Conservation (phyloP, 2,797 vertebrate genomes). For the Xiphophorus birchmanni region DNA sequence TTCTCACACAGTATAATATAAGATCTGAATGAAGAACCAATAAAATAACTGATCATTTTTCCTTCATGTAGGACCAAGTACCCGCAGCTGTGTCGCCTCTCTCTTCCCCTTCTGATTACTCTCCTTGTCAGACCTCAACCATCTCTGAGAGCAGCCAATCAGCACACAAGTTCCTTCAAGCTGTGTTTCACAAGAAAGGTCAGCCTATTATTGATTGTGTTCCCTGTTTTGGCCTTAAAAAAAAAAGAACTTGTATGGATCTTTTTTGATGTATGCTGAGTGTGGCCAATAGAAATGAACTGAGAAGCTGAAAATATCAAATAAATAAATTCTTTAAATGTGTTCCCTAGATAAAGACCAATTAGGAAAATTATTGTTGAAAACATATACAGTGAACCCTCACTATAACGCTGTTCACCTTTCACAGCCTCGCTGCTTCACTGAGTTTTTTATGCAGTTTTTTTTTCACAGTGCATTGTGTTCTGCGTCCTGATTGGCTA, state of each 20-base stretch:
- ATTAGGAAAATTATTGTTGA: not conserved
- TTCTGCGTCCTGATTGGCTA: too few relatives aligned
- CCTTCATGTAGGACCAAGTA: constrained; percentile 84
- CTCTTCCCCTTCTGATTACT: constrained; percentile 93
- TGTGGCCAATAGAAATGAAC: not conserved
- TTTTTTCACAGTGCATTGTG: too few relatives aligned
- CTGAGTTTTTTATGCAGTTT: too few relatives aligned
- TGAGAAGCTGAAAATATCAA: not conserved
- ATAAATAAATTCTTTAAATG: not conserved
- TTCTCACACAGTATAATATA: not conserved
- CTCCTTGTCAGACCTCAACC: constrained; percentile 93
- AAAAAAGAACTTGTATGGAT: not conserved
- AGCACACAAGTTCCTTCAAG: constrained; percentile 97
- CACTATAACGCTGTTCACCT: too few relatives aligned
- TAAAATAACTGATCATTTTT: not conserved
- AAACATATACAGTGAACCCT: not conserved
- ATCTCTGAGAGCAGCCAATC: constrained; percentile 95
- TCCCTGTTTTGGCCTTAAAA: not conserved
- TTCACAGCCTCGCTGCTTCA: too few relatives aligned
- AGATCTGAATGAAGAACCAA: not conserved
- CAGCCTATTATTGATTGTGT: constrained; percentile 36
- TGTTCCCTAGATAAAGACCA: not conserved
- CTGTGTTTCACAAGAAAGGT: constrained; percentile 99
- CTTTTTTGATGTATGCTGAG: not conserved
- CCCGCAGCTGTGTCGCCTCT: constrained; percentile 87